Evolutionary conservation across 2,113 vertebrate species (phyloP), one percentile per base, ranked within the genome.

Genomic region (Perognathus longimembris): DNA sequence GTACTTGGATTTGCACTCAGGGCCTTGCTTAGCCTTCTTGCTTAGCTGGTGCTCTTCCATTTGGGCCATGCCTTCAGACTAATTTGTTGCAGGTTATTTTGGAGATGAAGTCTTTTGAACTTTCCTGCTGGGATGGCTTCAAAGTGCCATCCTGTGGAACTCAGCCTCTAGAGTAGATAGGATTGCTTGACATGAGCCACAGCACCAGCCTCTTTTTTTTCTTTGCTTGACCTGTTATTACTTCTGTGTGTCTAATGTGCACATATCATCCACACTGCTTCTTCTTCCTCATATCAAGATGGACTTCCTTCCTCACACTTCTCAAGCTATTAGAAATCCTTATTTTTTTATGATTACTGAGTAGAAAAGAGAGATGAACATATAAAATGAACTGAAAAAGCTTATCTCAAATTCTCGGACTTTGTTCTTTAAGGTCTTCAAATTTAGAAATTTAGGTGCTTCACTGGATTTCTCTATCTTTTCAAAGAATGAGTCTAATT

Each of bases 401-500:
- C 32, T 78, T 61, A 74, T 81, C 93, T 69, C 32, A 71, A 74
- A 34, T 90, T 42, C 64, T 94, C 80, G 38, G 61, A 81, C 83
- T 88, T 90, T 71, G 71, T 81, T 59, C 85, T 85, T 7, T 90
- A 77, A 84, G 20, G 26, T 70, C 69, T 85, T 92, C 40, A 94
- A 64, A 94, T 89, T 45, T 45, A 45, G 45, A 45, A 45, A 75
- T 61, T 95, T 90, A 15, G 50, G 59, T 66, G 26, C 54, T 66
- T 92, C 17, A 59, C 0, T 88, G 42, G n/a, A 45, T 67, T 87
- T 87, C 87, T 82, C 36, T 54, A 54, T 54, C n/a, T 61, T 82
- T 82, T 63, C 7, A 61, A 89, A 84, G 42, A 92, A 28, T 78
- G 15, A 14, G 70, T 87, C 30, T 21, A 77, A 36, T 71, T 91